These are phyloP conservation scores for Araneus ventricosus DNA, from an alignment of 1,140 invertebrate genomes.

Conservation along the genomic window DNA sequence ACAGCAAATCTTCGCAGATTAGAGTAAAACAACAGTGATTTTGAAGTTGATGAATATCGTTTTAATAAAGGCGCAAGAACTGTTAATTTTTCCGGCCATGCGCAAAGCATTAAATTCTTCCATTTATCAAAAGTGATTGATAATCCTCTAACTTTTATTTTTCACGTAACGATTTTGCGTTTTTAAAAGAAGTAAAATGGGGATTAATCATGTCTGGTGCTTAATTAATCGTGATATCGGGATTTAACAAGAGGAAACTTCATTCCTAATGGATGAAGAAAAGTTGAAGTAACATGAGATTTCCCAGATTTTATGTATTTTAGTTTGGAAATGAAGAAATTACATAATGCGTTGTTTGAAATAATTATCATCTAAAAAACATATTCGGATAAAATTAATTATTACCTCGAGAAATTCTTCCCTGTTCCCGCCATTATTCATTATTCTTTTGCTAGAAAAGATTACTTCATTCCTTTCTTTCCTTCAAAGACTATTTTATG, in stretches of 20 bases:
- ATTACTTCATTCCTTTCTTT: not conserved
- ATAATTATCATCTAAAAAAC: not conserved
- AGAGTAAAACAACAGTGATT: not conserved
- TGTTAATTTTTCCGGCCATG: no score
- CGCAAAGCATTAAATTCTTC: not conserved
- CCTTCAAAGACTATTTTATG: not conserved
- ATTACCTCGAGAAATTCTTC: not conserved
- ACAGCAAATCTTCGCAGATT: not conserved
- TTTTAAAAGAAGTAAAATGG: not conserved
- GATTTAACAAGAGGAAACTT: no score
- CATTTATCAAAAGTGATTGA: not conserved
- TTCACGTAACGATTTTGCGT: not conserved
- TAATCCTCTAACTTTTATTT: not conserved
- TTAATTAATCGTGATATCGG: not conserved
- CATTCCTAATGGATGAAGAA: not conserved
- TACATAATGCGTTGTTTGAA: not conserved
- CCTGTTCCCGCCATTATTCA: not conserved
- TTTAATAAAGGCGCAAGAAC: not conserved
- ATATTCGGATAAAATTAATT: conserved; percentile 2
- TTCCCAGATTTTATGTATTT: not conserved
- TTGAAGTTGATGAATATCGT: not conserved
- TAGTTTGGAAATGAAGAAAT: not conserved
- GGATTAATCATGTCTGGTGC: not conserved
- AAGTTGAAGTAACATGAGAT: not conserved
- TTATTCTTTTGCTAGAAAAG: not conserved